Conservation (phyloP, 2,113 vertebrate genomes). For the Brienomyrus longianalis region DNA sequence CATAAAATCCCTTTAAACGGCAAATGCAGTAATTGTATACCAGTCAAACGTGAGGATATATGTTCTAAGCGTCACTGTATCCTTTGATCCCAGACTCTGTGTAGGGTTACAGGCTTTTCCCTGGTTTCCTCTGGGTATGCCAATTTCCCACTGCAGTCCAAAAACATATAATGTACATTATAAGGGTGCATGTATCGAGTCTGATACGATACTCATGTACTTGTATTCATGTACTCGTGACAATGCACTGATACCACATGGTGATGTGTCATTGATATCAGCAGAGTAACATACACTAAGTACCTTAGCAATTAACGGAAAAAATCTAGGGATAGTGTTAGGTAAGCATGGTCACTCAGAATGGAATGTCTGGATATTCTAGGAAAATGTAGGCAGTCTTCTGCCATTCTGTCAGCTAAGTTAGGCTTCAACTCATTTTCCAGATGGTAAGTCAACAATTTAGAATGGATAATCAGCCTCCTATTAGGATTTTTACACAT, state of each 20-base stretch:
- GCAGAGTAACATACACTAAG: neutral
- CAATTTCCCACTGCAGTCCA: neutral
- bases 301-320: neutral
- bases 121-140: neutral
- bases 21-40: neutral
- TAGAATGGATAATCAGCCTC: neutral
- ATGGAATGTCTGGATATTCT: neutral
- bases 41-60: neutral
- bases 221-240: neutral
- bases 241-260: neutral
- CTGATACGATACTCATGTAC: neutral
- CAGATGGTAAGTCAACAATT: neutral
- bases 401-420: neutral
- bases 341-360: neutral
- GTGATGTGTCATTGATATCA: neutral
- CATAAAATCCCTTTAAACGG: neutral
- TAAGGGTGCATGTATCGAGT: neutral
- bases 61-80: neutral
- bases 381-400: neutral
- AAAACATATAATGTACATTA: neutral
- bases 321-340: neutral
- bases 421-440: neutral
- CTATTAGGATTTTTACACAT: neutral
- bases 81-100: neutral
- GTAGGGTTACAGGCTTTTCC: neutral